phyloP scores from a whole-genome alignment of 2,113 vertebrate genomes.

The Chaetorhynchus papuensis region DNA sequence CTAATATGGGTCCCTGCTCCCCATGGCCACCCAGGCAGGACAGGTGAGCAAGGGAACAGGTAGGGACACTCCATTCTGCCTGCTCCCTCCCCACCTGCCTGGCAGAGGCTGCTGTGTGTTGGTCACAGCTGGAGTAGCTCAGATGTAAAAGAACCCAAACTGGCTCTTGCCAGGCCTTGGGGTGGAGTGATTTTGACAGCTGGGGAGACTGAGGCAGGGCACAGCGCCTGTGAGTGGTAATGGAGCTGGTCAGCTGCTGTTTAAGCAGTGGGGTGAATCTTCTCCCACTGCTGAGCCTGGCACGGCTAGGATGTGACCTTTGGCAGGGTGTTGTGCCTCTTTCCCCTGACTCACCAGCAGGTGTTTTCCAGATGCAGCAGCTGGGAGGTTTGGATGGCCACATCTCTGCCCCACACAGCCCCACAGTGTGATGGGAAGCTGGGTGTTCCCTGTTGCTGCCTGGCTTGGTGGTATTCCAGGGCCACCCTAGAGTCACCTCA shows the following conservation, averaged over 20 bases:
- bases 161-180: neutral
- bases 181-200: neutral
- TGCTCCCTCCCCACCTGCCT: neutral
- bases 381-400: neutral
- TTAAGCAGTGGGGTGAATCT: neutral
- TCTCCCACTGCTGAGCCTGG: neutral
- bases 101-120: neutral
- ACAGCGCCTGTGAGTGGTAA: accelerated
- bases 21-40: accelerated
- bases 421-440: accelerated
- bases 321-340: neutral
- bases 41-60: neutral
- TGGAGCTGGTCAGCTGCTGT: neutral
- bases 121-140: neutral
- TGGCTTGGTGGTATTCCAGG: neutral
- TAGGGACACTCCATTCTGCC: neutral
- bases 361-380: neutral
- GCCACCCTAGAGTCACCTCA: neutral
- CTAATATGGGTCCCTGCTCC: neutral
- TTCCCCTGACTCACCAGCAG: accelerated
- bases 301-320: neutral
- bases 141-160: neutral
- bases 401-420: neutral
- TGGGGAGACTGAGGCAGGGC: neutral
- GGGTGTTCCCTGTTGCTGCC: neutral